phyloP scores from a whole-genome alignment of 2,113 vertebrate species.

The Ariopsis seemanni region DNA sequence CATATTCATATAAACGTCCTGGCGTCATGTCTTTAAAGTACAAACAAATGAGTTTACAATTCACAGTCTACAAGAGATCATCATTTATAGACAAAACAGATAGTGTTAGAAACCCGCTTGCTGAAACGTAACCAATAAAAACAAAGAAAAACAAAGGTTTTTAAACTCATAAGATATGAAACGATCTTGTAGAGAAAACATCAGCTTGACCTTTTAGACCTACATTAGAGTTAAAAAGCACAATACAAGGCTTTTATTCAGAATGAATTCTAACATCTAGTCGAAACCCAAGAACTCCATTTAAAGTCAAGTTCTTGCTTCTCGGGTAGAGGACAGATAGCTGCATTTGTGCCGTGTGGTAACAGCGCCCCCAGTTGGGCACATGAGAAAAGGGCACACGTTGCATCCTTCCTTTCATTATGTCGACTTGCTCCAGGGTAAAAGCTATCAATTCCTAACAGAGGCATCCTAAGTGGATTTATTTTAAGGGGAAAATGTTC shows the following conservation, averaged over 20 bases:
- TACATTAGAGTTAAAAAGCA: background rate
- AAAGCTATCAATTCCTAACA: slow-evolving; percentile 30
- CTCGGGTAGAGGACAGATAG: background rate
- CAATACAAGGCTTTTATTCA: background rate
- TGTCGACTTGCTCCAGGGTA: slow-evolving; percentile 23
- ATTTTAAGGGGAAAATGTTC: slow-evolving; percentile 13
- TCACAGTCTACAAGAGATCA: background rate
- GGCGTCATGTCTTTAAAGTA: background rate
- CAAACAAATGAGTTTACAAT: background rate
- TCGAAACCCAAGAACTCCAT: background rate
- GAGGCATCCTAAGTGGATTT: slow-evolving; percentile 35
- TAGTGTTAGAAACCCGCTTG: background rate
- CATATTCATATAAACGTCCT: background rate
- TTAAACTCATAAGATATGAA: background rate
- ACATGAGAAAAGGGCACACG: background rate
- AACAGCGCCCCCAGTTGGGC: slow-evolving; percentile 55
- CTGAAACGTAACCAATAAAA: background rate
- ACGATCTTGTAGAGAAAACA: background rate
- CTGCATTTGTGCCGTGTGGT: slow-evolving; percentile 20
- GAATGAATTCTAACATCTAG: background rate
- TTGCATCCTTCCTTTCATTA: background rate
- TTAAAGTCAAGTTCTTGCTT: background rate
- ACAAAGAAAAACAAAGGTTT: background rate
- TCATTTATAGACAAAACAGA: background rate
- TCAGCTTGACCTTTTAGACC: background rate